Base-by-base conservation (phyloP, 2,888 invertebrate genomes). In the Mythimna vitellina region DNA sequence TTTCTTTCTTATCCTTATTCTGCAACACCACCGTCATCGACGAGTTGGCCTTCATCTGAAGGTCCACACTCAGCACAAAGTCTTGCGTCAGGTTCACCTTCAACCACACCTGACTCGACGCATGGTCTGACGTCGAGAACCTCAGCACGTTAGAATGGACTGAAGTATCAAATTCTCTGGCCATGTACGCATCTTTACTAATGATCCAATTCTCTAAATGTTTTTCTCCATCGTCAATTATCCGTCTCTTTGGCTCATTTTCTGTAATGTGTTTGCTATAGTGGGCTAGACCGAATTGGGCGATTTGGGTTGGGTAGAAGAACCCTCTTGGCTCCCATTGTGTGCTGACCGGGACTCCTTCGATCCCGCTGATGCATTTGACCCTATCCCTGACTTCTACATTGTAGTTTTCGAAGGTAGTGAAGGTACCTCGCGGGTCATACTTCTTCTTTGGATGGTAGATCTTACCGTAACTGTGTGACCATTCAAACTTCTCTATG, bases 291-390 rank as follows among this genome's bases (percentile, higher is more conserved):
- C 99, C 99, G 92, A 99, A 99, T 93, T 99, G 99, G 9, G 99
- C 99, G 83, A 99, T 99, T 96, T 99, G 99, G 1, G 99, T 99
- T 0, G 99, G 99, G 95, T 99, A 99, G 93, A 98, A 99, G 93
- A 99, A 99, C 0, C 99, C 99, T 79, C 97, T 97, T 51, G 98
- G 98, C 87, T 99, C 98, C 99, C 99, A 99, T 91, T 99, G 99
- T 0, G 98, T 99, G n/a, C 99, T 99, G 68, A 99, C 98, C 0
- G 99, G 99, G 22, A 99, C 99, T 88, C 99, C 99, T 90, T 99
- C 98, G 20, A 97, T 97, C 0, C 98, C 99, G 93, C 98, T 99
- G 86, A 99, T 98, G 93, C 99, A 99, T 93, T 99, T 99, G 1
- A 99, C 99, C 72, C 99, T 96, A 89, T 99, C 99, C 66, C 99